Evolutionary conservation across 2,113 vertebrate species (phyloP).

Genomic region (Tenrec ecaudatus): DNA sequence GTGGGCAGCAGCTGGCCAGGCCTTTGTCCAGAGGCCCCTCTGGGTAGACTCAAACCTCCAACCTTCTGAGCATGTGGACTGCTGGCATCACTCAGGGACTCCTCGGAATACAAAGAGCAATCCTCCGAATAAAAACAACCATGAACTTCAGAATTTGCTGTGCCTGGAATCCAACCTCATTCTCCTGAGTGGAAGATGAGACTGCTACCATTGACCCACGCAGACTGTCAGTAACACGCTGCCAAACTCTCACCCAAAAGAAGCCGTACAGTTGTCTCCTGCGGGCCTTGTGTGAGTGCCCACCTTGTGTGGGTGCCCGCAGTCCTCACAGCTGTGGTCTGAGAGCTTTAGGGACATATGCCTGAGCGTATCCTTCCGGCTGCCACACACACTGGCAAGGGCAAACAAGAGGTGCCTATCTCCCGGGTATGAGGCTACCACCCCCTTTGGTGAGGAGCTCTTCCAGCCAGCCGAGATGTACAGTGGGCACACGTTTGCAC

Average conservation of each 20-base stretch:
- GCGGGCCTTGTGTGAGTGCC: background rate
- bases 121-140: background rate
- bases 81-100: background rate
- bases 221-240: background rate
- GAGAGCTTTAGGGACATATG: background rate
- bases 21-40: background rate
- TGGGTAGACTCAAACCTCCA: background rate
- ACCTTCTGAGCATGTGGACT: background rate
- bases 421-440: background rate
- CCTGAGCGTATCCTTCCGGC: background rate
- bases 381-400: background rate
- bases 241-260: background rate
- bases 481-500: accelerated
- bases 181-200: background rate
- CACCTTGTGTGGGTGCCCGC: background rate
- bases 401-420: too few relatives aligned
- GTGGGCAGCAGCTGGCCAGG: too few relatives aligned
- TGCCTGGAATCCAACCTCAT: too few relatives aligned
- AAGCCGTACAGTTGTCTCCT: accelerated
- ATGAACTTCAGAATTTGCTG: too few relatives aligned
- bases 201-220: background rate
- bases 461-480: background rate
- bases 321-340: background rate
- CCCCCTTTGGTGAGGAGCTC: background rate
- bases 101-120: background rate